Percentiles rank a stretch among this genome's conserved stretches.
phyloP scores from a whole-genome alignment of 2,888 invertebrate genomes.

The Drosophila cracens region DNA sequence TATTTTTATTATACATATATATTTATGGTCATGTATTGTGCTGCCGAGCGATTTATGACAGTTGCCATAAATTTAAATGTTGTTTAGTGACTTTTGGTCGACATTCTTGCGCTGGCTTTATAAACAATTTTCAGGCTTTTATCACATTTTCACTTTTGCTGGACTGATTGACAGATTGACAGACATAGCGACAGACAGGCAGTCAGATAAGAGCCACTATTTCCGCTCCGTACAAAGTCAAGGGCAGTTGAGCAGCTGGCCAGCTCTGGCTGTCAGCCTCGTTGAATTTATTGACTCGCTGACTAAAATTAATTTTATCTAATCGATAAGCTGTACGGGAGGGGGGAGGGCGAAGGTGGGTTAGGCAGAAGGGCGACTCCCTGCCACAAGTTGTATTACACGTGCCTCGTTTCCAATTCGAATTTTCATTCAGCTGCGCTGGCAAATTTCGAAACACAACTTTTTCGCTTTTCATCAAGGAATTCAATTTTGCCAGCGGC shows the following conservation, averaged over 20 bases:
- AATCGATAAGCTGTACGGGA: slow-evolving; percentile 63
- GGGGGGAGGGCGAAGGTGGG: not conserved
- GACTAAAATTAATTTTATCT: slow-evolving; percentile 81
- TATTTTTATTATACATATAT: slow-evolving; percentile 6
- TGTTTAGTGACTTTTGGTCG: slow-evolving; percentile 4
- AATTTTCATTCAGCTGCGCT: not conserved
- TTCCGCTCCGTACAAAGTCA: slow-evolving; percentile 71
- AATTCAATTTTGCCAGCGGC: slow-evolving; percentile 46
- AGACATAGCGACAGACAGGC: not conserved
- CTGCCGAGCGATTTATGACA: slow-evolving; percentile 59
- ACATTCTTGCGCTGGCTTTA: slow-evolving; percentile 44
- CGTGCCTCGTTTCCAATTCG: slow-evolving; percentile 4
- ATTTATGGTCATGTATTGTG: slow-evolving; percentile 24
- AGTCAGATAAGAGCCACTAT: slow-evolving; percentile 61
- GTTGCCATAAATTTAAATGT: slow-evolving; percentile 71
- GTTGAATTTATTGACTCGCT: slow-evolving; percentile 35
- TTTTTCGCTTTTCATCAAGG: slow-evolving; percentile 1
- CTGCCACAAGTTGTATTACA: slow-evolving; percentile 7
- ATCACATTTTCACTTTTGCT: slow-evolving; percentile 70
- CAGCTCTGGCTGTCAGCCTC: slow-evolving; percentile 4
- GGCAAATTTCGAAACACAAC: slow-evolving; percentile 40
- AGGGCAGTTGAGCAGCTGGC: slow-evolving; percentile 53
- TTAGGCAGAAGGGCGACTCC: not conserved
- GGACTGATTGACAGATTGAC: not conserved
- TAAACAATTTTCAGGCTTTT: slow-evolving; percentile 73